phyloP scores from a whole-genome alignment of 2,888 invertebrate genomes.

The Frankliniella fusca region DNA sequence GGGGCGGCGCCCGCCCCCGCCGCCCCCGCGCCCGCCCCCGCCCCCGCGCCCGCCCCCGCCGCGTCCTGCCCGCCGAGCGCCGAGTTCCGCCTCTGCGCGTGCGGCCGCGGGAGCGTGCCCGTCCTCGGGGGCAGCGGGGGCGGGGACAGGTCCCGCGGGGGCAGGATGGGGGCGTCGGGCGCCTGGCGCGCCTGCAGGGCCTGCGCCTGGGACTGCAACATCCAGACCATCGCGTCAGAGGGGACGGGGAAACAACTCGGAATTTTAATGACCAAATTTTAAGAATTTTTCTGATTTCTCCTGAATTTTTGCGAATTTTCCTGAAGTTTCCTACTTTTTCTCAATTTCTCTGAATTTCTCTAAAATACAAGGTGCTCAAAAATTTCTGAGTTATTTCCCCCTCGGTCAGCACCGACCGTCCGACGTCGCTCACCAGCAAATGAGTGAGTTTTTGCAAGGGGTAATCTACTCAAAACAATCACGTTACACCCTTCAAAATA shows the following conservation, averaged over 20 bases:
- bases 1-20: conserved; percentile 36
- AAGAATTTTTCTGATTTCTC: no score
- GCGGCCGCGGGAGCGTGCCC: conserved; percentile 46
- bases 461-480: no score
- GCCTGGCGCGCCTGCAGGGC: conserved; percentile 55
- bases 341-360: no score
- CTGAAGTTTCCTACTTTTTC: no score
- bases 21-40: conserved; percentile 42
- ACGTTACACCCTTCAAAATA: no score
- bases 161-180: conserved; percentile 64
- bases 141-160: conserved; percentile 62
- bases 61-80: conserved; percentile 39
- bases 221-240: conserved; percentile 13
- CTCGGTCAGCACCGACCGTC: no score
- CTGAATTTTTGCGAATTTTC: neutral
- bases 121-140: conserved; percentile 63
- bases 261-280: no score
- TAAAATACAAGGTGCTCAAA: no score
- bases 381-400: no score
- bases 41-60: conserved; percentile 41
- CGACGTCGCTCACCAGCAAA: no score
- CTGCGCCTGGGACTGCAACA: conserved; percentile 27
- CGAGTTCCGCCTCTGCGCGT: conserved; percentile 44
- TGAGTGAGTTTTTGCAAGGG: no score
- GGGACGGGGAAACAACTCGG: no score